A percentile compares a stretch with the other conserved stretches of the same genome.
These are phyloP conservation scores for Styela clava DNA, from an alignment of 23 tunicate species.

Conservation along the genomic window DNA sequence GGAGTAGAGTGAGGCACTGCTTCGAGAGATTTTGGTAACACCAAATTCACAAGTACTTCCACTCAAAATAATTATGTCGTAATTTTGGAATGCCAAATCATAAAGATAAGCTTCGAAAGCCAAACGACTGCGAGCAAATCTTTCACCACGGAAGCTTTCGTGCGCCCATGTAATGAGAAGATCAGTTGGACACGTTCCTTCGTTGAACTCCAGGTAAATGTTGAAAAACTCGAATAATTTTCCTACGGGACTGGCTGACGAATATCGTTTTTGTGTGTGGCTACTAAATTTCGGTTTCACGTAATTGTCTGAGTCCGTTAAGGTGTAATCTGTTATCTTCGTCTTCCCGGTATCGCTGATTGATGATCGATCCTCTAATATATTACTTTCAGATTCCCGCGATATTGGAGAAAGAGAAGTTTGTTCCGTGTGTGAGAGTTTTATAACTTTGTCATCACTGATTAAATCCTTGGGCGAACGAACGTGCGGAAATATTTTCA, in stretches of 20 bases:
- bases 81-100: slow-evolving; percentile 30
- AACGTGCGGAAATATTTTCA: neutral
- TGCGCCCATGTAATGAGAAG: slow-evolving; percentile 25
- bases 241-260: neutral
- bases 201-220: neutral
- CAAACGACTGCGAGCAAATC: slow-evolving; percentile 51
- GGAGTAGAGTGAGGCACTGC: neutral
- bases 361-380: neutral
- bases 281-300: neutral
- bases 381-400: neutral
- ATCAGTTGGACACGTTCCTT: slow-evolving; percentile 29
- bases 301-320: neutral
- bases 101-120: slow-evolving; percentile 53
- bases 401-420: neutral
- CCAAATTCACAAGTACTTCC: slow-evolving; percentile 39
- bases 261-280: neutral
- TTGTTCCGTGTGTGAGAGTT: neutral
- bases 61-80: neutral
- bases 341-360: neutral
- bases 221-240: neutral
- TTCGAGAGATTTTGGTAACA: neutral
- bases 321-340: neutral
- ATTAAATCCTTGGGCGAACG: too few species aligned
- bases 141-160: slow-evolving; percentile 16
- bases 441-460: neutral